Evolutionary conservation across 2,888 invertebrate genomes (phyloP).

Genomic region (Hirtodrosophila trivittata): DNA sequence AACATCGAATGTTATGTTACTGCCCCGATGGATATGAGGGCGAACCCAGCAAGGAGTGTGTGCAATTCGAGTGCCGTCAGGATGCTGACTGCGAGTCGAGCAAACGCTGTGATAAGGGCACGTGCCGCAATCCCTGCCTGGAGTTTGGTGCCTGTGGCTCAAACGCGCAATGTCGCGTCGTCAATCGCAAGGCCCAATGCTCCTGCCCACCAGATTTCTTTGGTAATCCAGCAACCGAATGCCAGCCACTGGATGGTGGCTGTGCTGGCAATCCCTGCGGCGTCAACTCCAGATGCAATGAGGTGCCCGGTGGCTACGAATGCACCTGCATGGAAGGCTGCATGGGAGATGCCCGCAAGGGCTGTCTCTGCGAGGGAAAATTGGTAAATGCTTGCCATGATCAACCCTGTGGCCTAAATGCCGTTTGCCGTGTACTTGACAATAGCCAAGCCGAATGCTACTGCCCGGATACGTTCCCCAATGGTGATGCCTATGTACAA

Average conservation of each 20-base stretch:
- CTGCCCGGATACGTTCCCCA: constrained; percentile 92
- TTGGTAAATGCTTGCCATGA: constrained; percentile 90
- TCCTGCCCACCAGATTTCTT: constrained; percentile 90
- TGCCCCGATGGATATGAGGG: constrained; percentile 94
- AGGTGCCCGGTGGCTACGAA: constrained; percentile 90
- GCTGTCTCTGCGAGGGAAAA: constrained; percentile 90
- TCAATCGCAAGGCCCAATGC: constrained; percentile 90
- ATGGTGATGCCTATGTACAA: constrained; percentile 93
- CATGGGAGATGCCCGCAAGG: constrained; percentile 91
- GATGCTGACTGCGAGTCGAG: constrained; percentile 91
- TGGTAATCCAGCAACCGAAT: constrained; percentile 89
- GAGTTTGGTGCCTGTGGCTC: constrained; percentile 90
- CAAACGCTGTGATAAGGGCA: constrained; percentile 89
- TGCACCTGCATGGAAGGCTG: constrained; percentile 92
- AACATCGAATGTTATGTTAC: constrained; percentile 92
- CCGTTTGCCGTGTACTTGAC: constrained; percentile 89
- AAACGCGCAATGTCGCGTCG: constrained; percentile 93
- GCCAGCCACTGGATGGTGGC: constrained; percentile 88
- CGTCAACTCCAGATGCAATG: constrained; percentile 91
- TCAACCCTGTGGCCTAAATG: constrained; percentile 92
- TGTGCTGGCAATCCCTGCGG: constrained; percentile 94
- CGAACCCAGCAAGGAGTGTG: constrained; percentile 90
- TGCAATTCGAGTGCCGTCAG: constrained; percentile 89
- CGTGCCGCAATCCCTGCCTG: constrained; percentile 93
- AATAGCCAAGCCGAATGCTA: constrained; percentile 90